phyloP scores from a whole-genome alignment of 2,797 vertebrate species.

The Sparidentex hasta region DNA sequence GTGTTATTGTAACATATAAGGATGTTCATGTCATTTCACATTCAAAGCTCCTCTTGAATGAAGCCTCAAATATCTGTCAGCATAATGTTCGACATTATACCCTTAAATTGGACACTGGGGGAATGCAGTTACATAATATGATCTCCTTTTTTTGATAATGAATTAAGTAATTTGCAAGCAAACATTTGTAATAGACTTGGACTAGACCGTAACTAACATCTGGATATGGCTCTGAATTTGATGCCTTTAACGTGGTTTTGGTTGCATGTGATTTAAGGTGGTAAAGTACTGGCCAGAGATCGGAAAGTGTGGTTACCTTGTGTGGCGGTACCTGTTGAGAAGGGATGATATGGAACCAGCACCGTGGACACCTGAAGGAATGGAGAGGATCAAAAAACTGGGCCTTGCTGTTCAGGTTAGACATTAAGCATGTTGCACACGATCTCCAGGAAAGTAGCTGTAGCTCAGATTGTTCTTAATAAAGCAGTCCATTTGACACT shows the following conservation, averaged over 20 bases:
- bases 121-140: no score
- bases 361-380: conserved; percentile 97
- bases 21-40: no score
- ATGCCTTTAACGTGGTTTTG: background rate
- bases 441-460: no score
- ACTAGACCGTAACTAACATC: background rate
- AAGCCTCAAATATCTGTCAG: no score
- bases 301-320: conserved; percentile 97
- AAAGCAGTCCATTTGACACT: background rate
- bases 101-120: no score
- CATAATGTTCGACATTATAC: no score
- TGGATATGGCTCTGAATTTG: background rate
- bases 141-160: no score
- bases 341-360: conserved; percentile 96
- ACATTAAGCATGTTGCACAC: background rate
- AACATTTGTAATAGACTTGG: background rate
- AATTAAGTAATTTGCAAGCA: no score
- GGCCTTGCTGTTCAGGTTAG: conserved; percentile 94
- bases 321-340: conserved; percentile 97
- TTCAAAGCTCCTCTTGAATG: no score
- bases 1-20: no score
- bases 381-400: conserved; percentile 94
- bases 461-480: background rate
- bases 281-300: conserved; percentile 99
- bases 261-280: conserved; percentile 83